A percentile compares a stretch with the other conserved stretches of the same genome.
Conservation (phyloP, 2,888 invertebrate species). For the Ischnus inquisitorius region DNA sequence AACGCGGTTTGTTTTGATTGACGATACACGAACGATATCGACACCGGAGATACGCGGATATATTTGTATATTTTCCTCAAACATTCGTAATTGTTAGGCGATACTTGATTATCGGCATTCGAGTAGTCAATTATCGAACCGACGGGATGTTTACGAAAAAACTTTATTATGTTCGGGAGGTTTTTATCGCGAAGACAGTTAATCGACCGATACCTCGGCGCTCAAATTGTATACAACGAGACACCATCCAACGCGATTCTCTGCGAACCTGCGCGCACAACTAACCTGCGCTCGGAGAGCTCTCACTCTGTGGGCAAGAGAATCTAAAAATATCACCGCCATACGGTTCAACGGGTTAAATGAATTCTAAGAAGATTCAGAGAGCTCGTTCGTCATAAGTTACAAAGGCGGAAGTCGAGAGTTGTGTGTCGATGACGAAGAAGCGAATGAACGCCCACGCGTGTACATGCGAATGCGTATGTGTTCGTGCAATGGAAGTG, state of each 20-base stretch:
- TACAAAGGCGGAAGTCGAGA: conserved; percentile 53
- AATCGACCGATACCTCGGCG: neutral
- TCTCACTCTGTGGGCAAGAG: neutral
- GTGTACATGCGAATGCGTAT: neutral
- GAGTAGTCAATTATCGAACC: neutral
- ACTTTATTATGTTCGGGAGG: neutral
- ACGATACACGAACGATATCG: neutral
- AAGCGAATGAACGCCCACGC: conserved; percentile 61
- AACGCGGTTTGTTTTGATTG: neutral
- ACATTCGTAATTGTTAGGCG: neutral
- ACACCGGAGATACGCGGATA: neutral
- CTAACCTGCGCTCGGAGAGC: neutral
- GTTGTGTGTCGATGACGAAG: conserved; percentile 60
- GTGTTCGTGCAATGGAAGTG: conserved; percentile 29
- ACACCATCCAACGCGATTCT: neutral
- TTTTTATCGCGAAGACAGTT: neutral
- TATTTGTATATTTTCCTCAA: neutral
- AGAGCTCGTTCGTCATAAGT: conserved; percentile 41
- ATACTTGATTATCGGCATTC: neutral
- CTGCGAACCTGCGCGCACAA: neutral
- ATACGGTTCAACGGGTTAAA: conserved; percentile 15
- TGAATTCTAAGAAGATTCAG: conserved; percentile 37
- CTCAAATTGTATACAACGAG: neutral
- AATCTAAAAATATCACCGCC: conserved; percentile 3
- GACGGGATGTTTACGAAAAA: neutral